phyloP scores from a whole-genome alignment of 2,797 vertebrate species.

The Synaphobranchus kaupii region DNA sequence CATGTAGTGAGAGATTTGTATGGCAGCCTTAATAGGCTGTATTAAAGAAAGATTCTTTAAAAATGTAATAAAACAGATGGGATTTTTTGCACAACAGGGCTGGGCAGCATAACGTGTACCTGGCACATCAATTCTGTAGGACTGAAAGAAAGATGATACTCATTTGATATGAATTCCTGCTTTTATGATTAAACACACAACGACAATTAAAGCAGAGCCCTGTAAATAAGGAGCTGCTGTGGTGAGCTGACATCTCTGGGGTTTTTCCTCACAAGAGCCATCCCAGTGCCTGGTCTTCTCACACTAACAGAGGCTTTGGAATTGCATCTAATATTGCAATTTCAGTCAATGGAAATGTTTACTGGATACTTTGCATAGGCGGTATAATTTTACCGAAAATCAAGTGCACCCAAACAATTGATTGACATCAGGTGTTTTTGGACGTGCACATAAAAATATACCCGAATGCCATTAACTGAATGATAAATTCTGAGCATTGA shows the following conservation, averaged over 20 bases:
- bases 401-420: not conserved
- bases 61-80: conserved; percentile 82
- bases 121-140: conserved; percentile 74
- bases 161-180: conserved; percentile 69
- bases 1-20: conserved; percentile 97
- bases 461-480: not conserved
- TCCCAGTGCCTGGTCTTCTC: not conserved
- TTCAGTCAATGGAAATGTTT: not conserved
- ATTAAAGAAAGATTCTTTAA: conserved; percentile 99
- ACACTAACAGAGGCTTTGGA: not conserved
- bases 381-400: not conserved
- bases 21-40: conserved; percentile 98
- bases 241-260: conserved; percentile 51
- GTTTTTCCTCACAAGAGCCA: conserved; percentile 21
- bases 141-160: conserved; percentile 69
- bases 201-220: conserved; percentile 69
- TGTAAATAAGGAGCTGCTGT: conserved; percentile 70
- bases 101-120: conserved; percentile 48
- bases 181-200: conserved; percentile 73
- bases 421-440: not conserved
- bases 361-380: not conserved
- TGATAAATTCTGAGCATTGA: not conserved
- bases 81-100: conserved; percentile 58
- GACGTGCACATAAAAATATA: not conserved
- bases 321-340: not conserved